These are phyloP conservation scores for Meda fulgida DNA, from an alignment of 2,797 vertebrate genomes.

Conservation along the genomic window DNA sequence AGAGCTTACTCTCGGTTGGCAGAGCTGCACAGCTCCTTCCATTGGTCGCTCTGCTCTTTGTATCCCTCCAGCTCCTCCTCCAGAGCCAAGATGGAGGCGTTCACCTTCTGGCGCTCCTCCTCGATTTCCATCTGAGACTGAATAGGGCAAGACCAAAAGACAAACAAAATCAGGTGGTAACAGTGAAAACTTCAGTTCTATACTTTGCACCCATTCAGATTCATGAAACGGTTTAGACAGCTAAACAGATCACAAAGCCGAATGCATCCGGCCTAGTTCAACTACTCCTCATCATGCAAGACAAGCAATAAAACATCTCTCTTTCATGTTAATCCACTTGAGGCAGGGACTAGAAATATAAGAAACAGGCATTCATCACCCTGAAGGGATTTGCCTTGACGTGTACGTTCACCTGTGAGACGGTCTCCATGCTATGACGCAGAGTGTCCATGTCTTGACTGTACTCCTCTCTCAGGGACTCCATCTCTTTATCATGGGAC, in stretches of 20 bases:
- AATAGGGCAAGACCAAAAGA: neutral
- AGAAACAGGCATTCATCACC: neutral
- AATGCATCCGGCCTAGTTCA: neutral
- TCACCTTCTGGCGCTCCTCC: conserved; percentile 87
- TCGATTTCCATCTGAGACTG: conserved; percentile 89
- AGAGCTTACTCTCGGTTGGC: conserved; percentile 84
- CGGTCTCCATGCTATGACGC: conserved; percentile 84
- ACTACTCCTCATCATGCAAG: neutral
- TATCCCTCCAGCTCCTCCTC: conserved; percentile 87
- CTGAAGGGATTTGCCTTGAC: neutral
- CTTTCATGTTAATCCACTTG: neutral
- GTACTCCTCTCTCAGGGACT: conserved; percentile 86
- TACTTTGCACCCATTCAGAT: neutral
- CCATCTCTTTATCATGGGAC: conserved; percentile 87
- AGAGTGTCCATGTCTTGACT: conserved; percentile 85
- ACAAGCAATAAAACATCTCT: neutral
- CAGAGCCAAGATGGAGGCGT: conserved; percentile 79
- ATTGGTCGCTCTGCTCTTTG: conserved; percentile 79
- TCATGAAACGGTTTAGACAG: neutral
- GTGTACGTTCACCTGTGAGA: conserved; percentile 77
- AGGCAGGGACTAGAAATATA: neutral
- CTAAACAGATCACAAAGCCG: neutral
- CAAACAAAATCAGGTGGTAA: neutral
- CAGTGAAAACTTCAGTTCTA: neutral
- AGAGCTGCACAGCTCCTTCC: conserved; percentile 84